Base-by-base conservation (phyloP, 2,113 vertebrate species). In the Pogona vitticeps region DNA sequence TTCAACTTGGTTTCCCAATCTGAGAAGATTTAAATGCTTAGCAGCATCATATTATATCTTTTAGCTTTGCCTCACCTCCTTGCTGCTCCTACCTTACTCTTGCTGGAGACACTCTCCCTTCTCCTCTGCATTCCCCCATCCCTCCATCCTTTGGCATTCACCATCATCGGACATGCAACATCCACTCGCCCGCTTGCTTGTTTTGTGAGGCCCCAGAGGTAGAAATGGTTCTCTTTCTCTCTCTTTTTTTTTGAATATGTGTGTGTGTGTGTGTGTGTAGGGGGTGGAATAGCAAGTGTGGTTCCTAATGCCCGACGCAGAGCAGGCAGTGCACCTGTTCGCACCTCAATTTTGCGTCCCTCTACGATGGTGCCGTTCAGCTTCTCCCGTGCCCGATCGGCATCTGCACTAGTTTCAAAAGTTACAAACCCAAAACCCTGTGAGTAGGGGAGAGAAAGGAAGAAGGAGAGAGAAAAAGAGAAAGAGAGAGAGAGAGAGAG, bases 281-380 rank as follows among this genome's bases (percentile, higher is more conserved):
- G 0, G 63, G 85, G 84, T 91, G 12, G 2, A 23, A 23, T 42
- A 75, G 89, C 56, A 79, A 17, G 40, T 90, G 89, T 86, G 73
- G 0, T 28, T 73, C 14, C 70, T 65, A 67, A 26, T 33, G 70
- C 77, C 63, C 78, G 83, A 85, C 84, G 91, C 86, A 89, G 86
- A 82, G 73, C 92, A 91, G 91, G 92, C 93, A 95, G 86, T 68
- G 93, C 94, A 92, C 94, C 95, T 95, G 96, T 96, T 94, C 97
- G 98, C 98, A 99, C 98, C 98, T 99, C 98, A 95, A 99, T 99
- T 97, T 99, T 99, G 97, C 98, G 98, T 96, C 98, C 98, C 97
- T 99, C 98, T 97, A 99, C 98, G 97, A 99, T 99, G 97, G 98
- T 99, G 97, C 98, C 98, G 92, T 99, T 99, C 97, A 99, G 98